phyloP scores from a whole-genome alignment of 1,140 invertebrate species.

The Drosophila grimshawi region DNA sequence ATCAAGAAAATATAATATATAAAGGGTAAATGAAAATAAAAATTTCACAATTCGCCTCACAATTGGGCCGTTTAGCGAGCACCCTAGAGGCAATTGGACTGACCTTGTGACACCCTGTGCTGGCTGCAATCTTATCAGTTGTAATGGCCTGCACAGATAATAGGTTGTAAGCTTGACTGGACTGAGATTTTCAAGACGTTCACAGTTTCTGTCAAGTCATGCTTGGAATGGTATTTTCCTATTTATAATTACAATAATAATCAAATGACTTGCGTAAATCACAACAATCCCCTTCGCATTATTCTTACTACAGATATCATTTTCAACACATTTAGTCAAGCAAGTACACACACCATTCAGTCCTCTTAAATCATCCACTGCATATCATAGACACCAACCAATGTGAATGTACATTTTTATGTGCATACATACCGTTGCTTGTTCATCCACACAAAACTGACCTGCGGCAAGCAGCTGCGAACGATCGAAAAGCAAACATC shows the following conservation, averaged over 20 bases:
- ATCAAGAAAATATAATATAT: too few species aligned
- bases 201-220: conserved; percentile 8
- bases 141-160: neutral
- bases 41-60: neutral
- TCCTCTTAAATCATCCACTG: neutral
- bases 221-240: neutral
- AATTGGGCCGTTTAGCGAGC: neutral
- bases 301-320: too few species aligned
- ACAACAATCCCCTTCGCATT: neutral
- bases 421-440: neutral
- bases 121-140: neutral
- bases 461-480: conserved; percentile 33
- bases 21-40: too few species aligned
- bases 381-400: neutral
- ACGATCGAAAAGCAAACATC: conserved; percentile 24
- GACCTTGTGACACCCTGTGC: neutral
- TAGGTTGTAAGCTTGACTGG: neutral
- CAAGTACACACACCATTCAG: neutral
- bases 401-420: neutral
- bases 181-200: neutral
- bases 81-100: neutral
- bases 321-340: neutral
- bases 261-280: conserved; percentile 2
- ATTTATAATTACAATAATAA: neutral
- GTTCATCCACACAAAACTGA: conserved; percentile 29